phyloP scores from a whole-genome alignment of 2,888 invertebrate genomes.

The Pseudanteris insignis region DNA sequence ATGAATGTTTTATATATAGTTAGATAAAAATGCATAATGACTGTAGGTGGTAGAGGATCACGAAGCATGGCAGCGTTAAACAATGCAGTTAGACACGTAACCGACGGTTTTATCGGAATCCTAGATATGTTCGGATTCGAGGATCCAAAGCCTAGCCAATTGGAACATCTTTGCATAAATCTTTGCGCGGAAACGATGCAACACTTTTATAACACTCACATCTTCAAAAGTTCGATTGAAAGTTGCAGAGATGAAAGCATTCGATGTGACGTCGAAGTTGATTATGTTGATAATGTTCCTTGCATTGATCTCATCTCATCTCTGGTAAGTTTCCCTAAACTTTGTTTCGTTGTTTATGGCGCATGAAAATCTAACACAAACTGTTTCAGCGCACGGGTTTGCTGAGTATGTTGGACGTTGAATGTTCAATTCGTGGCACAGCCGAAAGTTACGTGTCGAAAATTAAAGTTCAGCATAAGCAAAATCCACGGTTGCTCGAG shows the following conservation, averaged over 20 bases:
- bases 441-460: constrained; percentile 84
- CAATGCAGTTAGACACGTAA: constrained; percentile 91
- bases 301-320: constrained; percentile 96
- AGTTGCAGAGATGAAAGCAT: constrained; percentile 94
- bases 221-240: constrained; percentile 93
- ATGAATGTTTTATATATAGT: no score
- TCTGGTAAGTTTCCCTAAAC: constrained; percentile 68
- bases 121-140: constrained; percentile 98
- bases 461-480: constrained; percentile 82
- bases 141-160: constrained; percentile 86
- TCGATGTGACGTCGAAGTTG: constrained; percentile 87
- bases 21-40: no score
- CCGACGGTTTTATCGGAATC: constrained; percentile 94
- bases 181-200: constrained; percentile 97
- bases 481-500: constrained; percentile 83
- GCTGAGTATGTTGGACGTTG: constrained; percentile 90
- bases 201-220: constrained; percentile 96
- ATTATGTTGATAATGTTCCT: constrained; percentile 94
- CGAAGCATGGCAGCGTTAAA: constrained; percentile 92
- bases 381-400: constrained; percentile 79
- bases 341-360: neutral
- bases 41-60: constrained; percentile 77
- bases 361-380: no score
- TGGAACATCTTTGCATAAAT: constrained; percentile 95
- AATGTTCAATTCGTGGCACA: constrained; percentile 84